Conservation (phyloP, 1,140 invertebrate genomes). For the Tribolium castaneum region DNA sequence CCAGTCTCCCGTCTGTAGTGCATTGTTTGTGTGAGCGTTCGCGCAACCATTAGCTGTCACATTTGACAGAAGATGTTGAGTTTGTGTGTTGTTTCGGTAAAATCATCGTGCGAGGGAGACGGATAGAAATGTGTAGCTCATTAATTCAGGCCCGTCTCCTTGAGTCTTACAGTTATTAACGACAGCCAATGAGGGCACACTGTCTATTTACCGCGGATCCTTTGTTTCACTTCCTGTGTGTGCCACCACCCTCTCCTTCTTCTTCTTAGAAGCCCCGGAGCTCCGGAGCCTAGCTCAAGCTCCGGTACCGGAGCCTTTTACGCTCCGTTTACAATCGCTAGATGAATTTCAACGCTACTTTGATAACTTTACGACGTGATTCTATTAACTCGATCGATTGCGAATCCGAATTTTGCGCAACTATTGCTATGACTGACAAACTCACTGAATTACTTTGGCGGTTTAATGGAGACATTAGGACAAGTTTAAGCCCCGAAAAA, state of each 20-base stretch:
- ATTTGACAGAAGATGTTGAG: constrained; percentile 41
- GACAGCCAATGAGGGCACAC: constrained; percentile 58
- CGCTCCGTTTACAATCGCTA: background rate
- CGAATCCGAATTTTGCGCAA: background rate
- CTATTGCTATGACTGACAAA: background rate
- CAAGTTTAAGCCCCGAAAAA: too few species aligned
- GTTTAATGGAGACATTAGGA: too few species aligned
- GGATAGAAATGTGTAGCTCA: constrained; percentile 49
- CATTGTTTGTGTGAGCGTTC: constrained; percentile 14
- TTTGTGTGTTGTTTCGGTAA: constrained; percentile 32
- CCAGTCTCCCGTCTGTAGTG: background rate
- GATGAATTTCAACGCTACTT: background rate
- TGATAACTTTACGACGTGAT: background rate
- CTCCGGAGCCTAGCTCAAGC: too few species aligned
- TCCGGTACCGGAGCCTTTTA: background rate
- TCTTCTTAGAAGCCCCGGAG: background rate
- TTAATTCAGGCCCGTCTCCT: constrained; percentile 58
- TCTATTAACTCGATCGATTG: background rate
- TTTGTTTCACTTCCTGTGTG: constrained; percentile 51
- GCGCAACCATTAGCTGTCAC: constrained; percentile 34
- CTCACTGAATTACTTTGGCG: background rate
- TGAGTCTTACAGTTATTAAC: constrained; percentile 59
- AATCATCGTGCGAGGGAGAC: constrained; percentile 12
- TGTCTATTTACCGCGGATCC: constrained; percentile 57
- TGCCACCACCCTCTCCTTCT: constrained; percentile 28